A percentile compares a stretch with the other conserved stretches of the same genome.
These are phyloP conservation scores for Paradoxurus hermaphroditus DNA, from an alignment of 2,113 vertebrate species.

Conservation along the genomic window DNA sequence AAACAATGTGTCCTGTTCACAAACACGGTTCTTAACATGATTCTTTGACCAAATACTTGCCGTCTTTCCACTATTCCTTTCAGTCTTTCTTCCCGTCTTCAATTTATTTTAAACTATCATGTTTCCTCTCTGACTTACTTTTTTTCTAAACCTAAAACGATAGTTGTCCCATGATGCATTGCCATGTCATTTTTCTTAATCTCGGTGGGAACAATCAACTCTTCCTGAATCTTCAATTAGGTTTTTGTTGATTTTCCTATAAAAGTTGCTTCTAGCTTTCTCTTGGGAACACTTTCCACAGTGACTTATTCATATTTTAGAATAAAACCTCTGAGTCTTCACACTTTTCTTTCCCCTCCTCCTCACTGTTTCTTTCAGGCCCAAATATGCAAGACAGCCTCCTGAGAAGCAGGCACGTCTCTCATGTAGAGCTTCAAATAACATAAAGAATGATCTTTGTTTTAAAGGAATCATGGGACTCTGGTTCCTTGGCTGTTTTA, in stretches of 20 bases:
- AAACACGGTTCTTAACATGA: not conserved
- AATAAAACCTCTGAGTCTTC: slow-evolving; percentile 10
- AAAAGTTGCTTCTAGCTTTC: not conserved
- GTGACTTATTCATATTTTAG: not conserved
- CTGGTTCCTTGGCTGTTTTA: not conserved
- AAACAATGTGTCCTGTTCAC: not conserved
- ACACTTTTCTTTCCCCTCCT: not conserved
- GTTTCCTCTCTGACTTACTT: not conserved
- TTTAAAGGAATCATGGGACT: not conserved
- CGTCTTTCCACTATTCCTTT: not conserved
- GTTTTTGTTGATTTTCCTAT: not conserved
- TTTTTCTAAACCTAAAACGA: not conserved
- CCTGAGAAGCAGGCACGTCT: not conserved
- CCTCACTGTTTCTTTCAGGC: not conserved
- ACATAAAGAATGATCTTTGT: not conserved
- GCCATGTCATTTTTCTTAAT: not conserved
- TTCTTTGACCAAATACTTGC: not conserved
- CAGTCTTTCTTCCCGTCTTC: not conserved
- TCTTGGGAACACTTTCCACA: not conserved
- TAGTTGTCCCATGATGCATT: not conserved
- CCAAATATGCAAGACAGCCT: not conserved
- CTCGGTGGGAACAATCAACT: not conserved
- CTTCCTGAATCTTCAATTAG: not conserved
- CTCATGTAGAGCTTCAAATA: slow-evolving; percentile 1
- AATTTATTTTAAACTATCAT: not conserved